Base-by-base conservation (phyloP, 2,888 invertebrate species). In the Hydrotaea diabolus region DNA sequence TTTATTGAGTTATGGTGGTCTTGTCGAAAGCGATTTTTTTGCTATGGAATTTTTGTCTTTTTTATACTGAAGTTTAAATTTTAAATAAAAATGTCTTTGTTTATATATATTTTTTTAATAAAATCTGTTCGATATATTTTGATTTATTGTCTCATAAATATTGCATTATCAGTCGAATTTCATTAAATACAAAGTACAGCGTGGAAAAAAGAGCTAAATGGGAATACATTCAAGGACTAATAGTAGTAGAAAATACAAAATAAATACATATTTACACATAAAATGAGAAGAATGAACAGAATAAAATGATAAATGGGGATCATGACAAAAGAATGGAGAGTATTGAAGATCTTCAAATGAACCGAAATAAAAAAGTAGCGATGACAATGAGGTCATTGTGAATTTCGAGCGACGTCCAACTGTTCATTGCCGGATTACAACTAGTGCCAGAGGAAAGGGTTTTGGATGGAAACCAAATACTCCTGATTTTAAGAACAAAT, bases 131-230 rank as follows among this genome's bases (percentile, higher is more conserved):
- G 53, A 62, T 53, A 21, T 43, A 39, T 62, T 1, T 71, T 26
- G 39, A 64, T 64, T 64, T 73, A 64, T 46, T 57, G 69, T 55
- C 62, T 79, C n/a, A 76, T 9, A 26, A 59, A 76, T 75, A 57
- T 76, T 81, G 77, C 77, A 77, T 64, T 59, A 76, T 81, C 84
- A 84, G 84, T 81, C 77, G 75, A 84, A 78, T 84, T 81, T 77
- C 73, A 72, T 64, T 84, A 72, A 72, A 55, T 76, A 66, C 53
- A 69, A 39, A 57, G 57, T 66, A 53, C 66, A 36, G 17, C 15
- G 46, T 64, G 62, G 39, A 31, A 23, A 57, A 19, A 49, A 49
- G 15, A 43, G 9, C 9, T 9, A 43, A 43, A 43, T 7, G 15
- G 13, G 9, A 43, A 43, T 43, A 43, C n/a, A 49, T 49, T 49